Conservation (phyloP, 2,113 vertebrate genomes). For the Pleuronectes platessa region DNA sequence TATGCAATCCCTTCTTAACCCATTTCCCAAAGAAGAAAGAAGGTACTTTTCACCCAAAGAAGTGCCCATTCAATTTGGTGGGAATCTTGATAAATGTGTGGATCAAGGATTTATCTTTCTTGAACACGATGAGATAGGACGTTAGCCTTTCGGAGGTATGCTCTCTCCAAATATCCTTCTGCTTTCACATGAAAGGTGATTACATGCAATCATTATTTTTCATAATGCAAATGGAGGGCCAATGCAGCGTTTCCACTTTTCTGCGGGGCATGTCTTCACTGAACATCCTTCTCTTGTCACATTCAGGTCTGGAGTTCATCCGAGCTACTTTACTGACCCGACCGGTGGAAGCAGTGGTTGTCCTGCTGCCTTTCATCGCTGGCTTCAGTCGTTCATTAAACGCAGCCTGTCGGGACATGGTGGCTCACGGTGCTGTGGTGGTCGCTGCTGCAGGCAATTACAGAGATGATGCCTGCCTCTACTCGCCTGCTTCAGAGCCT, state of each 20-base stretch:
- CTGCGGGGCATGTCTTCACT: background rate
- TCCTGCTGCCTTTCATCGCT: conserved; percentile 85
- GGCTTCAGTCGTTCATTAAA: conserved; percentile 85
- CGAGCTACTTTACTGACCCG: conserved; percentile 59
- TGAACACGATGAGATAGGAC: too few species aligned
- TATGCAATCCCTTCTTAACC: too few species aligned
- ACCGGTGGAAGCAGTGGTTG: conserved; percentile 62
- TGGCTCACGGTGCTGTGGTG: conserved; percentile 70
- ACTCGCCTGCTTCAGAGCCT: conserved; percentile 89
- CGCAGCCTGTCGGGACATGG: conserved; percentile 80
- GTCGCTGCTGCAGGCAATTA: conserved; percentile 90
- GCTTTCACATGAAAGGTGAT: background rate
- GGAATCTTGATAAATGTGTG: too few species aligned
- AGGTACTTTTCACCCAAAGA: too few species aligned
- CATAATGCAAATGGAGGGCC: background rate
- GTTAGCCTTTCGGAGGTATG: too few species aligned
- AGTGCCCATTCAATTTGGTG: too few species aligned
- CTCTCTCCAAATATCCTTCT: too few species aligned
- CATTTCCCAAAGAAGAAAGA: too few species aligned
- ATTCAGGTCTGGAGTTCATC: conserved; percentile 88
- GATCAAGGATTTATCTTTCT: too few species aligned
- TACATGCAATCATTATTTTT: background rate
- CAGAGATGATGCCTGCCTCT: conserved; percentile 88
- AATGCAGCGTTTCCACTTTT: too few species aligned
- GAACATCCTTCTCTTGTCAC: background rate